These are phyloP conservation scores for Metacarcinus magister DNA, from an alignment of 2,888 invertebrate species.

Conservation along the genomic window DNA sequence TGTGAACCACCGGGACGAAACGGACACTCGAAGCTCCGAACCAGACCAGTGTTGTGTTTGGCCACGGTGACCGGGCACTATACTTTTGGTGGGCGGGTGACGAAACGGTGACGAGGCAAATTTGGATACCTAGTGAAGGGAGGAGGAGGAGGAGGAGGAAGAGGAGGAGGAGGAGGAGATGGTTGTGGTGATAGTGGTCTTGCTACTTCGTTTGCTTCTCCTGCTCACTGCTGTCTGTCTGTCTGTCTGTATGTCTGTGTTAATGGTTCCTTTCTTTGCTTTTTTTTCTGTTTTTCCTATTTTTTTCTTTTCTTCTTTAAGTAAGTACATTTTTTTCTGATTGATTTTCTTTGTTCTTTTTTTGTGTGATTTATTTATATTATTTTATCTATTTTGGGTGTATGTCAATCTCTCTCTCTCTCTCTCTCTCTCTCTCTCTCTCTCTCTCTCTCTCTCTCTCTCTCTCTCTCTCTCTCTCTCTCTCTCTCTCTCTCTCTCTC, in stretches of 20 bases:
- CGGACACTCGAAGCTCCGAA: constrained; percentile 65
- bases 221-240: background rate
- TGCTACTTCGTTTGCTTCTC: background rate
- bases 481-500: background rate
- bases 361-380: background rate
- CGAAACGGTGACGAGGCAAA: background rate
- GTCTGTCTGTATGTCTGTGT: too few relatives aligned
- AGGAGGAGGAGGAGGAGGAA: background rate
- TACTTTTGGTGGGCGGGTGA: background rate
- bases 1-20: constrained; percentile 60
- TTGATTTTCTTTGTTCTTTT: background rate
- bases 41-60: constrained; percentile 53
- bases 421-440: background rate
- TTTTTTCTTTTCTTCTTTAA: background rate
- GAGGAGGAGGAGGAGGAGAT: constrained; percentile 35
- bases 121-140: background rate
- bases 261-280: background rate
- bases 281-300: background rate
- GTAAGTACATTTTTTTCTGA: too few relatives aligned
- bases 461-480: background rate
- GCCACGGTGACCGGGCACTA: background rate
- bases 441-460: background rate
- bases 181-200: background rate
- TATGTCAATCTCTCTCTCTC: too few relatives aligned
- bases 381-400: too few relatives aligned